These are phyloP conservation scores for Xanthia togata DNA, from an alignment of 2,888 invertebrate species.

Conservation along the genomic window DNA sequence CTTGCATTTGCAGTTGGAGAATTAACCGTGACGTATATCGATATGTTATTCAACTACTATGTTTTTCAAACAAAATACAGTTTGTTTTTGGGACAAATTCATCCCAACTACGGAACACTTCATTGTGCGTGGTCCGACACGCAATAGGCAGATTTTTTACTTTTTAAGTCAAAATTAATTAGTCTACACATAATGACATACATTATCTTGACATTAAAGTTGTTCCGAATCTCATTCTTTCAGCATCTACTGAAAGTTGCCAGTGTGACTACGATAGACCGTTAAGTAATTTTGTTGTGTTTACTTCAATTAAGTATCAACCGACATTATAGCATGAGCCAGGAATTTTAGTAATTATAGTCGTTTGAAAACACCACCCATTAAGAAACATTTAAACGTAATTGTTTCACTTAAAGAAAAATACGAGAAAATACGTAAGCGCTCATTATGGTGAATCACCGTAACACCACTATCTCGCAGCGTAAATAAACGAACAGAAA, in stretches of 20 bases:
- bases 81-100: too few species aligned
- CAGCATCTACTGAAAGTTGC: conserved; percentile 12
- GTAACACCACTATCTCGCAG: conserved; percentile 22
- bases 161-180: background rate
- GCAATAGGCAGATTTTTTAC: too few species aligned
- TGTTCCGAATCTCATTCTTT: background rate
- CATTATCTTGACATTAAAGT: background rate
- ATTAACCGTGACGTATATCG: too few species aligned
- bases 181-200: background rate
- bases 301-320: conserved; percentile 46
- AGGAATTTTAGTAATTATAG: conserved; percentile 50
- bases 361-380: conserved; percentile 38
- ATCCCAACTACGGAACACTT: too few species aligned
- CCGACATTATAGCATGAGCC: conserved; percentile 39
- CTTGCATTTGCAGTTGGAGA: too few species aligned
- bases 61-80: too few species aligned
- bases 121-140: too few species aligned
- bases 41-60: too few species aligned
- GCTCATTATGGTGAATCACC: conserved; percentile 28
- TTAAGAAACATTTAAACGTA: conserved; percentile 49
- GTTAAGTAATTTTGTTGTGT: conserved; percentile 35
- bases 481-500: conserved; percentile 38
- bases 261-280: conserved; percentile 6
- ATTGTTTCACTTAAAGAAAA: conserved; percentile 43
- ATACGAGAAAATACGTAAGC: conserved; percentile 31